A percentile compares a stretch with the other conserved stretches of the same genome.
Conservation (phyloP, 2,888 invertebrate species). For the Asteroscopus sphinx region DNA sequence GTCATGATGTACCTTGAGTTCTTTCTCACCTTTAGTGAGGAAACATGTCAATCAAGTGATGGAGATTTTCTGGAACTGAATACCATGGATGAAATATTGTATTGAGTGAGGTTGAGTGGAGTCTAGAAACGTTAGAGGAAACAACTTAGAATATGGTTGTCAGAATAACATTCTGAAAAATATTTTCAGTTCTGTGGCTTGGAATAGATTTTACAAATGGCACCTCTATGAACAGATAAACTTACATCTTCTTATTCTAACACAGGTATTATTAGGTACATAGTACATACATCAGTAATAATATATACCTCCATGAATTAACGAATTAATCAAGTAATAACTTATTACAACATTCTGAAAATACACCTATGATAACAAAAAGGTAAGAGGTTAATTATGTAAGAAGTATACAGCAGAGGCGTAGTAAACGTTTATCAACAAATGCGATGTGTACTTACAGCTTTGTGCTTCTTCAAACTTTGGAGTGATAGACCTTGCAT, state of each 20-base stretch:
- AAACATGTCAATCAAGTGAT: no score
- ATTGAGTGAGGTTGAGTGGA: no score
- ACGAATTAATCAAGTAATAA: neutral
- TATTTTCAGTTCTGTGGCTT: constrained; percentile 6
- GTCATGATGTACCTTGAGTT: no score
- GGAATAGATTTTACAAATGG: constrained; percentile 24
- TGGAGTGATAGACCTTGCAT: constrained; percentile 93
- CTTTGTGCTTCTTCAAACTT: constrained; percentile 94
- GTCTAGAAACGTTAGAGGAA: no score
- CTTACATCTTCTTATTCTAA: neutral
- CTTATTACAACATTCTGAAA: constrained; percentile 1
- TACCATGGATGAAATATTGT: no score
- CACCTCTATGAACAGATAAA: constrained; percentile 1
- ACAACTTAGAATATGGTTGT: no score
- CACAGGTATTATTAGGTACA: no score
- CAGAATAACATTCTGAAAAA: no score
- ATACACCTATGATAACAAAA: constrained; percentile 41
- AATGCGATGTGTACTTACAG: constrained; percentile 89
- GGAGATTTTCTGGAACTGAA: no score
- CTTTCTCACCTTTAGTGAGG: no score
- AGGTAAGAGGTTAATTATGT: constrained; percentile 84
- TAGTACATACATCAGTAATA: no score
- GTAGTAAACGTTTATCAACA: constrained; percentile 44
- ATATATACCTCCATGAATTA: neutral
- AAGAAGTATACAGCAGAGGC: constrained; percentile 68